phyloP scores from a whole-genome alignment of 2,888 invertebrate species.

The Zonitis immaculata region DNA sequence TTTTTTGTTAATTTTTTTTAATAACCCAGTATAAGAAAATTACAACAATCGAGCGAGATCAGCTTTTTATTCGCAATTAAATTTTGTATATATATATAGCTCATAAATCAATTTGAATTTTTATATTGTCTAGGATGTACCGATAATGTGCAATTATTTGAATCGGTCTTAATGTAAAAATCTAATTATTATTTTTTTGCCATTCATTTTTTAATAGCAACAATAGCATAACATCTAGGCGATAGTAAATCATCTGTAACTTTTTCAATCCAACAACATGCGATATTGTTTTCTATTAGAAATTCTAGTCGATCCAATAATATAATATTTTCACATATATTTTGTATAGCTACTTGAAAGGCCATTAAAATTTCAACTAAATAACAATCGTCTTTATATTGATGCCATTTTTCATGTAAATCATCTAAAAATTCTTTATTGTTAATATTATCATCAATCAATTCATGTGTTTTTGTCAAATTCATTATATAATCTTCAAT shows the following conservation, averaged over 20 bases:
- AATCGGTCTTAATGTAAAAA: too few species aligned
- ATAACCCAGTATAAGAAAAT: too few species aligned
- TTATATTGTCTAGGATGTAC: too few species aligned
- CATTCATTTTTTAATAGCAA: conserved; percentile 51
- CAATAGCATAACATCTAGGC: conserved; percentile 61
- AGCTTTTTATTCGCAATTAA: too few species aligned
- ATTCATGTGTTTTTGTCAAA: conserved; percentile 34
- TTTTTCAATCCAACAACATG: conserved; percentile 53
- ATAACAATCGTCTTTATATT: conserved; percentile 38
- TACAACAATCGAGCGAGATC: too few species aligned
- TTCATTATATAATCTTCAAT: conserved; percentile 37
- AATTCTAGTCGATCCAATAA: conserved; percentile 53
- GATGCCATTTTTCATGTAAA: conserved; percentile 40
- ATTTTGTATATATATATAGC: too few species aligned
- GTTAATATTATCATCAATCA: conserved; percentile 19
- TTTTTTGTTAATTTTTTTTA: not conserved
- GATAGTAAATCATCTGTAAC: conserved; percentile 60
- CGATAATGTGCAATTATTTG: too few species aligned
- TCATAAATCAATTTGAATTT: too few species aligned
- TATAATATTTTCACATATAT: conserved; percentile 54
- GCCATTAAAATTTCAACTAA: conserved; percentile 48
- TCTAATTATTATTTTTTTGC: not conserved
- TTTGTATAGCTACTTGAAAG: conserved; percentile 54
- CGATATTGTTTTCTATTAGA: conserved; percentile 45
- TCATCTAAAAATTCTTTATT: conserved; percentile 28